Evolutionary conservation across 1,140 invertebrate genomes (phyloP).

Genomic region (Panagrolaimus sp.): DNA sequence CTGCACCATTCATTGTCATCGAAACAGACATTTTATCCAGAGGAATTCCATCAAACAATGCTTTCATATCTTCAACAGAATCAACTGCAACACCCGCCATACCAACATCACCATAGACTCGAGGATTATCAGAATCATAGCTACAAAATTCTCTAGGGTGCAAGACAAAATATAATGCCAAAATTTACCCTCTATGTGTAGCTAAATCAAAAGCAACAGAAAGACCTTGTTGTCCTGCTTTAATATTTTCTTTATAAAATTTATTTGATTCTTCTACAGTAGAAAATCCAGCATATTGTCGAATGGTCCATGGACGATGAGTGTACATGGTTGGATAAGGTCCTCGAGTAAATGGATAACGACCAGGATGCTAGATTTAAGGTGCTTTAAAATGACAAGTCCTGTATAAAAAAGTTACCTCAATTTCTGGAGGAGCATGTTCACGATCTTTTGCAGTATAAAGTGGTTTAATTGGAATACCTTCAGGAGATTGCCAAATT

Average conservation of each 20-base stretch:
- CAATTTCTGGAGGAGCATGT: not conserved
- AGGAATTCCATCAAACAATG: conserved; percentile 67
- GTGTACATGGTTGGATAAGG: conserved; percentile 71
- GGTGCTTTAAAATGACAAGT: too few species aligned
- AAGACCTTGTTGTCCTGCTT: conserved; percentile 67
- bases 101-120: conserved; percentile 68
- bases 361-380: conserved; percentile 65
- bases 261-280: conserved; percentile 70
- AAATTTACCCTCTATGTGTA: conserved; percentile 64
- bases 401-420: not conserved
- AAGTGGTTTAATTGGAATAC: conserved; percentile 66
- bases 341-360: conserved; percentile 67
- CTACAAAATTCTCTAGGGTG: conserved; percentile 26
- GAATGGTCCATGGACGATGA: conserved; percentile 68
- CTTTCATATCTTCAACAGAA: conserved; percentile 61
- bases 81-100: conserved; percentile 70
- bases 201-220: conserved; percentile 69
- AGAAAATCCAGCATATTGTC: conserved; percentile 68
- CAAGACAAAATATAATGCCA: not conserved
- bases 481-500: conserved; percentile 66
- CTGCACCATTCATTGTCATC: conserved; percentile 71
- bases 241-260: conserved; percentile 68
- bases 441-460: conserved; percentile 65
- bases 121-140: conserved; percentile 68
- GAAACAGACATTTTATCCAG: conserved; percentile 68